Evolutionary conservation across 2,888 invertebrate species (phyloP).

Genomic region (Machimus rusticus): DNA sequence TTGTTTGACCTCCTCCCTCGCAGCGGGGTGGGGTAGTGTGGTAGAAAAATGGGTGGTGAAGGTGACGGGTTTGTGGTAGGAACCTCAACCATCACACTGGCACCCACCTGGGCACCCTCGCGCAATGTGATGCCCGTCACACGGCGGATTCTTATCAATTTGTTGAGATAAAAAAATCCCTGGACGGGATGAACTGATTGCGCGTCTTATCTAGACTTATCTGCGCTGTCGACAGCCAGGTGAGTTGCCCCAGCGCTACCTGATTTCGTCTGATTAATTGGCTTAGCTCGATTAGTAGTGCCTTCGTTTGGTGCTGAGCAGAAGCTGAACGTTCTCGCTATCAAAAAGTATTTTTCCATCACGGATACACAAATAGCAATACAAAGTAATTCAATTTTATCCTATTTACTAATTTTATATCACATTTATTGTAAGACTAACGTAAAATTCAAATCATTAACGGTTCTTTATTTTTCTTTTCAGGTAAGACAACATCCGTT

Average conservation of each 20-base stretch:
- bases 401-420: not conserved
- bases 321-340: not conserved
- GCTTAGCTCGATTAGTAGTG: not conserved
- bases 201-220: not conserved
- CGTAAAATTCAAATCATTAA: not conserved
- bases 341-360: not conserved
- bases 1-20: not conserved
- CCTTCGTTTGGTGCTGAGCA: not conserved
- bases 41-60: not conserved
- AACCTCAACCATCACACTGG: not conserved
- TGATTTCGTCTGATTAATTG: not conserved
- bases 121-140: not conserved
- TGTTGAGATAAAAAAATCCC: not conserved
- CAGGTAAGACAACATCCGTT: conserved; percentile 6
- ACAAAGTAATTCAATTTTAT: not conserved
- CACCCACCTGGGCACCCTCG: not conserved
- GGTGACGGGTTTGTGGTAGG: not conserved
- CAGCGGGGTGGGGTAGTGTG: not conserved
- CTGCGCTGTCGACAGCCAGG: not conserved
- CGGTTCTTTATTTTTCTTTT: not conserved
- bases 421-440: not conserved
- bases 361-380: not conserved
- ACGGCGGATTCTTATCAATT: not conserved
- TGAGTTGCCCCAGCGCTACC: not conserved
- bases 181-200: not conserved